Evolutionary conservation across 2,113 vertebrate species (phyloP), one percentile per base, ranked within the genome.

Genomic region (Ameiurus melas): DNA sequence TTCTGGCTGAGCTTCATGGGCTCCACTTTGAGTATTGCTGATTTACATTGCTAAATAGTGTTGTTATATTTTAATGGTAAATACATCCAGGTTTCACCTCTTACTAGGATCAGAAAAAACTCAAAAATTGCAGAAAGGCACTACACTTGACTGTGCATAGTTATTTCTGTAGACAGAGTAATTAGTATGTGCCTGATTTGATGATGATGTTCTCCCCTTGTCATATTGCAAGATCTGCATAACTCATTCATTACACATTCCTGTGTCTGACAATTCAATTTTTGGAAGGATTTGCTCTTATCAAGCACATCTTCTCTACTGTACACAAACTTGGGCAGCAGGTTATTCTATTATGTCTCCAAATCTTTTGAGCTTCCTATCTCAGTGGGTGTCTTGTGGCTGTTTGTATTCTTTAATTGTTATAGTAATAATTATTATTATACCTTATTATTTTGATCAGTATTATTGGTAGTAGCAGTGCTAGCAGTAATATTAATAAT

Each of bases 121-220:
- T 75, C 20, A 10, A 25, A 82, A 82, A 58, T 85, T 22, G 10
- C 43, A 71, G 19, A 22, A 22, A 22, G 36, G 33, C 20, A 71
- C 19, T 20, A 33, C 20, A 60, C 53, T 85, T 4, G 13, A 20
- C 39, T 75, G 68, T 57, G n/a, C 27, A 39, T 55, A 62, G 33
- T 62, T 73, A 36, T 83, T 62, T 60, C 33, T 60, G 20, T 82
- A 82, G 55, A 60, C 55, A 60, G 22, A 14, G 57, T 43, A 83
- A 62, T 83, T 62, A 39, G 20, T 43, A 83, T 43, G 33, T 25
- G 80, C 79, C 20, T 60, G 17, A 82, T 82, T 47, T 82, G 30
- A 82, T 39, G 53, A 57, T 57, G 79, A 81, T 60, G 79, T 81
- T 60, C 79, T 82, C 79, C n/a, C 33, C 10, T 82, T 82, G 57